Base-by-base conservation (phyloP, 2,113 vertebrate species). In the Corythoichthys intestinalis region DNA sequence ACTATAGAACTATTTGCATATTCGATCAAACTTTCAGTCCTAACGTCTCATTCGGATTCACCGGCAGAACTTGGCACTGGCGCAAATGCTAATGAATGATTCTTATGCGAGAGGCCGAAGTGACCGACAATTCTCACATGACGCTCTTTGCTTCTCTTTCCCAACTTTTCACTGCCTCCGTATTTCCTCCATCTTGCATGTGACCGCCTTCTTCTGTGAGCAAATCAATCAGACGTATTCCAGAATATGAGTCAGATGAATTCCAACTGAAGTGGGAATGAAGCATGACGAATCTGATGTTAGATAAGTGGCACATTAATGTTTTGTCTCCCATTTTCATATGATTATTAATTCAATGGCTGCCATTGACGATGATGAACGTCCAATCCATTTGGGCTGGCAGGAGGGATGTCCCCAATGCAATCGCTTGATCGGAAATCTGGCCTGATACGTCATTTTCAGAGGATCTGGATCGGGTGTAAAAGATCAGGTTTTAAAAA, bases 221-320 rank as follows among this genome's bases (percentile, higher is more conserved):
- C 10, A 62, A 74, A 81, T 79, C 63, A 39, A 60, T 6, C 4
- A 76, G 81, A 81, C 54, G 46, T 64, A 65, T 56, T 34, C 28
- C 28, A 56, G 53, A 56, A 35, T 34, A 34, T 56, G 53, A 12
- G 20, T 13, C 1, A 5, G 34, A 75, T 78, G 38, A 69, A 81
- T 78, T 74, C 75, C 71, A 37, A 52, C 54, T 13, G 4, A 6
- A 38, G 39, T 66, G 20, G n/a, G 39, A 46, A 70, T 71, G 41
- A 46, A 79, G 47, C 10, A 11, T 17, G 53, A 20, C 67, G 58
- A 59, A 38, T 56, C 53, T 11, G 4, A 12, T 58, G 48, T 41
- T 2, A 60, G 47, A 35, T 58, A 66, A 73, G 65, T 37, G 60
- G 60, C 57, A 68, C 61, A 17, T 64, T 46, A 12, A 10, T 38